Conservation (phyloP, 2,797 vertebrate species). For the Gobionotothen gibberifrons region DNA sequence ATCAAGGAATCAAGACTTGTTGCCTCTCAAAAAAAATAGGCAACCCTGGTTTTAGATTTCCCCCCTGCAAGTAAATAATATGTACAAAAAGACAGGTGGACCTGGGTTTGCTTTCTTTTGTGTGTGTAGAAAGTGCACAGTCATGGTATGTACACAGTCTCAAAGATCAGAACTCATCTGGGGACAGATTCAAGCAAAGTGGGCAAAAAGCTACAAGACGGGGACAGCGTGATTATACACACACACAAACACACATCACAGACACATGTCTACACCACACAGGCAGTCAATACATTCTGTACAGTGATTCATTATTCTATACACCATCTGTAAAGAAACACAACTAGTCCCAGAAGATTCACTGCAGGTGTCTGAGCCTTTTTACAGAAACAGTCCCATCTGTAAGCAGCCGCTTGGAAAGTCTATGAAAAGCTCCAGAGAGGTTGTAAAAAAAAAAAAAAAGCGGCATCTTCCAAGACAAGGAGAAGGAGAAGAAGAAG, state of each 20-base stretch:
- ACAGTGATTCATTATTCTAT: slow-evolving; percentile 51
- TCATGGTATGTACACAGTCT: slow-evolving; percentile 35
- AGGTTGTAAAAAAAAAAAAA: slow-evolving; percentile 28
- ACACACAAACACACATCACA: not conserved
- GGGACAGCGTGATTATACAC: slow-evolving; percentile 3
- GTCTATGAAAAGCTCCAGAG: slow-evolving; percentile 6
- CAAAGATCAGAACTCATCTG: slow-evolving; percentile 28
- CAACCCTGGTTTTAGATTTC: slow-evolving; percentile 52
- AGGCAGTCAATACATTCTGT: slow-evolving; percentile 39
- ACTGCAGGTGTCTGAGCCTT: slow-evolving; percentile 34
- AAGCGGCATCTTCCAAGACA: slow-evolving; percentile 39
- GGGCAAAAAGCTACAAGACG: slow-evolving; percentile 16
- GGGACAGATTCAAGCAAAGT: slow-evolving; percentile 24
- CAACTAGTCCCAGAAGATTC: slow-evolving; percentile 30
- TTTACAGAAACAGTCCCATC: slow-evolving; percentile 45
- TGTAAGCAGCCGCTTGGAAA: slow-evolving; percentile 36
- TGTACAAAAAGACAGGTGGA: slow-evolving; percentile 68
- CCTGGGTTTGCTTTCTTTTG: slow-evolving; percentile 27
- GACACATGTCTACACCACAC: not conserved
- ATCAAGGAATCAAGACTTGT: slow-evolving; percentile 26
- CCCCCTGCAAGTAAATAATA: slow-evolving; percentile 68
- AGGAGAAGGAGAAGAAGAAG: slow-evolving; percentile 16
- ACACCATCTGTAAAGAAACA: slow-evolving; percentile 51
- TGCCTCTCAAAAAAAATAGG: slow-evolving; percentile 38
- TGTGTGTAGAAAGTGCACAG: slow-evolving; percentile 78